Percentiles rank a stretch among this genome's conserved stretches.
These are phyloP conservation scores for Tetranychus cinnabarinus DNA, from an alignment of 1,140 invertebrate genomes.

Conservation along the genomic window DNA sequence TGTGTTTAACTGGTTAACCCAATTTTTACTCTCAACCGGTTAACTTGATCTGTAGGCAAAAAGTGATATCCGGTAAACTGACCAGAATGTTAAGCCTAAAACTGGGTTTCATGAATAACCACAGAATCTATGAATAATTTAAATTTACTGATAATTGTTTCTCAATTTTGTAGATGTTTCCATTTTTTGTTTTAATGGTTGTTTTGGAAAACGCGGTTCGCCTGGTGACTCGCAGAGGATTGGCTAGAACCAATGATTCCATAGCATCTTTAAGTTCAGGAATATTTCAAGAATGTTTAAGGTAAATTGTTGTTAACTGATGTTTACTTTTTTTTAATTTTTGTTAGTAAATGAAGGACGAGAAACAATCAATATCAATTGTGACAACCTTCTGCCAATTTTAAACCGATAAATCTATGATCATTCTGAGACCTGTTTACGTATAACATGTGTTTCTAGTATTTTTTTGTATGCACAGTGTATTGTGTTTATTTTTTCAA, in stretches of 20 bases:
- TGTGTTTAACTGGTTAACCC: too few relatives aligned
- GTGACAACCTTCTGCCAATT: too few relatives aligned
- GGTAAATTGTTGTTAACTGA: not conserved
- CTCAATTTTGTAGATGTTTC: constrained; percentile 5
- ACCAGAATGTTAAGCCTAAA: not conserved
- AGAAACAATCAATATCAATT: too few relatives aligned
- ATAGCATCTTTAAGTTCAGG: constrained; percentile 6
- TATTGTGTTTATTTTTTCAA: too few relatives aligned
- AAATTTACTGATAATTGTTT: not conserved
- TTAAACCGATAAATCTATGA: too few relatives aligned
- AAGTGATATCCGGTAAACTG: too few relatives aligned
- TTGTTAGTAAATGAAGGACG: too few relatives aligned
- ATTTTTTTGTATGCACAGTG: too few relatives aligned
- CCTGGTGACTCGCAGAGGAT: not conserved
- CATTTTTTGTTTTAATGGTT: constrained; percentile 2
- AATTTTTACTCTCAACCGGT: not conserved
- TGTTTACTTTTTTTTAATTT: too few relatives aligned
- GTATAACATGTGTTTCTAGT: too few relatives aligned
- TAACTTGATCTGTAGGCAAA: not conserved
- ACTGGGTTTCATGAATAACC: not conserved
- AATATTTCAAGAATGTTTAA: constrained; percentile 11
- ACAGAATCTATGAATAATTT: not conserved
- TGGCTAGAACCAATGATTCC: constrained; percentile 6
- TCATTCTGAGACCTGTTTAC: too few relatives aligned
- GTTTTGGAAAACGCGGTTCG: constrained; percentile 6